Evolutionary conservation across 1,140 invertebrate genomes (phyloP).

Genomic region (Zophobas atratus): DNA sequence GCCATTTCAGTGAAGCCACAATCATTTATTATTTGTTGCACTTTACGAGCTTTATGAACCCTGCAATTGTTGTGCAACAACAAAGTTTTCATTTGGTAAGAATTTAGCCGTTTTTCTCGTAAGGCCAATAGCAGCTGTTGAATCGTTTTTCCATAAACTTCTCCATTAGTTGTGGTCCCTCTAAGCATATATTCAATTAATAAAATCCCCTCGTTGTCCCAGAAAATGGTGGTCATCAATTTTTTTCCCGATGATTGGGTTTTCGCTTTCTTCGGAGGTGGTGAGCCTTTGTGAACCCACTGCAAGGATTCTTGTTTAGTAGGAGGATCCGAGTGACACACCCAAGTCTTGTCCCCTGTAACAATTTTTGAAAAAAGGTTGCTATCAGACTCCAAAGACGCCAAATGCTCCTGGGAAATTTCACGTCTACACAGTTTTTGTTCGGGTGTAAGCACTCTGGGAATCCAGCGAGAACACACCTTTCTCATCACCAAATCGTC

Average conservation of each 20-base stretch:
- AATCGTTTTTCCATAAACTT: background rate
- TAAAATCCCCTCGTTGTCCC: too few relatives aligned
- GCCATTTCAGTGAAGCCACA: background rate
- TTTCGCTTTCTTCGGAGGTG: too few relatives aligned
- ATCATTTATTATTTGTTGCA: background rate
- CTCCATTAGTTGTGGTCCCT: background rate
- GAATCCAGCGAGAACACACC: slow-evolving; percentile 58
- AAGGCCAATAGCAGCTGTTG: background rate
- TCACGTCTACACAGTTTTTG: slow-evolving; percentile 41
- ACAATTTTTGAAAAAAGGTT: too few relatives aligned
- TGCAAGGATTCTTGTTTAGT: too few relatives aligned
- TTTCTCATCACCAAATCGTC: slow-evolving; percentile 55
- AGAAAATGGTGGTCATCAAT: too few relatives aligned
- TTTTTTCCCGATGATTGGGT: too few relatives aligned
- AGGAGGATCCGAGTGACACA: too few relatives aligned
- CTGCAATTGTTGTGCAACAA: too few relatives aligned
- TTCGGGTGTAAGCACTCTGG: slow-evolving; percentile 59
- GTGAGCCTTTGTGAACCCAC: too few relatives aligned
- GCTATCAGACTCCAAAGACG: background rate
- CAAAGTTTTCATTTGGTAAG: too few relatives aligned
- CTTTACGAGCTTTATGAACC: too few relatives aligned
- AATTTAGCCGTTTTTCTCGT: background rate
- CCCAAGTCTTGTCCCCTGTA: too few relatives aligned
- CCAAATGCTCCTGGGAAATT: slow-evolving; percentile 1
- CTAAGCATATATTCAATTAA: background rate